Base-by-base conservation (phyloP, 2,113 vertebrate genomes). In the Poeciliopsis occidentalis region DNA sequence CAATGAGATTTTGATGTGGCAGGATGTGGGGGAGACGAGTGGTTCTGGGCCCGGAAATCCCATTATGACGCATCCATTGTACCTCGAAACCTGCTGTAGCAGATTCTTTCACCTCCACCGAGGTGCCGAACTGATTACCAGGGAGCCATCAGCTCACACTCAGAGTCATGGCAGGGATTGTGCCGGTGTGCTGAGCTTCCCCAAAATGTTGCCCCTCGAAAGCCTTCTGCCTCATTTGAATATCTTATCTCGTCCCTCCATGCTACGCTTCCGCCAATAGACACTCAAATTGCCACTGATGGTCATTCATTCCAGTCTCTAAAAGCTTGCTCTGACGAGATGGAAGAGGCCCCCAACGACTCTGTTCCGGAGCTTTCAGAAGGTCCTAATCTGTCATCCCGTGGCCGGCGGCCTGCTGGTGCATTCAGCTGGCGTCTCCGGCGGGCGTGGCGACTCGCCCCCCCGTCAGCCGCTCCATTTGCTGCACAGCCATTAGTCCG, bases 11-110 rank as follows among this genome's bases (percentile, higher is more conserved):
- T 90, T 17, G 57, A 86, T 13, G 74, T 69, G 63, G 82, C 71
- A 91, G 87, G 89, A 84, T 91, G 85, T 64, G 78, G 81, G 80
- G 64, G 89, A 90, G 87, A 89, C 89, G 87, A 41, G 87, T 84
- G 81, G 85, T 92, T 90, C 81, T 69, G 71, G 81, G 80, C 65
- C 80, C 79, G 83, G 70, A 87, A 91, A 92, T 91, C 87, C 85
- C 88, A 87, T 92, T 92, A 90, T 92, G 71, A 76, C 3, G 24
- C 0, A 1, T 12, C 29, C 62, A 90, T 91, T 92, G 88, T 92
- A 72, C 73, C 41, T 69, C 57, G 84, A 88, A 71, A 81, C 85
- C 85, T 85, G 86, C 89, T 83, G 83, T 57, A 73, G 89, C 89
- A 91, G 81, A 89, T 91, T 86, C 79, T 82, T 92, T 90, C 87